phyloP scores from a whole-genome alignment of 1,140 invertebrate species.

The Mylabris phalerata region DNA sequence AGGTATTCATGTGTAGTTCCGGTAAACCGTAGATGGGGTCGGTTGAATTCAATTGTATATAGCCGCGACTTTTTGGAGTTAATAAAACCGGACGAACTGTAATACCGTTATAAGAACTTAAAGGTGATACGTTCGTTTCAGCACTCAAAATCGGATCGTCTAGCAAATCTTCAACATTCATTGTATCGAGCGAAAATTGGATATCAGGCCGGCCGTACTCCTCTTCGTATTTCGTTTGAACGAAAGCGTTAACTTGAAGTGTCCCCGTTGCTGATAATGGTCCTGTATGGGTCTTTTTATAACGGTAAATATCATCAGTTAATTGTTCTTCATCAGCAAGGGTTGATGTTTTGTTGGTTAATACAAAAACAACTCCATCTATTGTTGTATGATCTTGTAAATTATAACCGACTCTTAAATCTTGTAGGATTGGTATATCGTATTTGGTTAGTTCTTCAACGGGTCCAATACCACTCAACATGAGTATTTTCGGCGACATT shows the following conservation, averaged over 20 bases:
- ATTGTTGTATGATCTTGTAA: constrained; percentile 67
- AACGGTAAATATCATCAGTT: constrained; percentile 47
- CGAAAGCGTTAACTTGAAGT: constrained; percentile 46
- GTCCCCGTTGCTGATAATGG: constrained; percentile 47
- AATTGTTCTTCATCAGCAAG: constrained; percentile 46
- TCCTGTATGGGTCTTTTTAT: constrained; percentile 42
- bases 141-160: constrained; percentile 46
- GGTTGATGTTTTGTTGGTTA: constrained; percentile 49
- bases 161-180: constrained; percentile 42
- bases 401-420: constrained; percentile 65
- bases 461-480: constrained; percentile 70
- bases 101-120: constrained; percentile 47
- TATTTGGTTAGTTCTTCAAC: constrained; percentile 50
- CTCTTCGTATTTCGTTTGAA: constrained; percentile 45
- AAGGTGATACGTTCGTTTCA: constrained; percentile 44
- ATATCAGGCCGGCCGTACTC: constrained; percentile 51
- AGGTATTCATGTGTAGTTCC: constrained; percentile 60
- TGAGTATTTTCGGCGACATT: constrained; percentile 64
- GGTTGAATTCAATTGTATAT: constrained; percentile 48
- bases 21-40: constrained; percentile 54
- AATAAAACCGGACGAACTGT: constrained; percentile 43
- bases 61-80: constrained; percentile 53
- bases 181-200: constrained; percentile 55
- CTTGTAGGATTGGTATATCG: constrained; percentile 53
- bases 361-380: constrained; percentile 49